Evolutionary conservation across 2,888 invertebrate genomes (phyloP).

Genomic region (Coremacera marginata): DNA sequence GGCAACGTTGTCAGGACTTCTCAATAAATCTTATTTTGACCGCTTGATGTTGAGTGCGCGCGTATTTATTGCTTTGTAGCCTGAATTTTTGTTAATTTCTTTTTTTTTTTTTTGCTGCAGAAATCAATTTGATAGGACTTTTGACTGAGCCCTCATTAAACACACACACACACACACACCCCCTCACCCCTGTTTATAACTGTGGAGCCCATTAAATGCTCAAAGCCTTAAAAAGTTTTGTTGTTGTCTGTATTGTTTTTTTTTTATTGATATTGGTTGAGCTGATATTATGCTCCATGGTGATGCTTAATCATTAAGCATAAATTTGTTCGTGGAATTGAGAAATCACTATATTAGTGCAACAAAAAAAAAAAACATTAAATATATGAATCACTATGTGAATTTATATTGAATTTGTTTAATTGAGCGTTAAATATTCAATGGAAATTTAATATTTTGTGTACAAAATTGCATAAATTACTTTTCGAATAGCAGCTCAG

Average conservation of each 20-base stretch:
- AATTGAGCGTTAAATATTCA: background rate
- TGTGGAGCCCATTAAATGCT: background rate
- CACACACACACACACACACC: background rate
- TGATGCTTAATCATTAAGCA: too few relatives aligned
- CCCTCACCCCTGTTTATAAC: too few relatives aligned
- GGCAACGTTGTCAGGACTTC: background rate
- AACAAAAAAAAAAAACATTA: too few relatives aligned
- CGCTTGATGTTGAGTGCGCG: background rate
- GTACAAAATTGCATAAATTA: background rate
- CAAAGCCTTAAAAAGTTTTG: too few relatives aligned
- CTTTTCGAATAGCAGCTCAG: background rate
- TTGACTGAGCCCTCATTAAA: background rate
- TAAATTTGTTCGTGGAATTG: too few relatives aligned
- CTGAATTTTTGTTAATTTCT: background rate
- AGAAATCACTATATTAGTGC: too few relatives aligned
- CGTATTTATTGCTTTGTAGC: slow-evolving; percentile 16
- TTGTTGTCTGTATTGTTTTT: too few relatives aligned
- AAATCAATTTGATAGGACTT: slow-evolving; percentile 15
- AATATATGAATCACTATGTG: too few relatives aligned
- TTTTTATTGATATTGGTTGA: too few relatives aligned
- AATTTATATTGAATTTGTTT: too few relatives aligned
- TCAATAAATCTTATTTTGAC: background rate
- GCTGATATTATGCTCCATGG: too few relatives aligned
- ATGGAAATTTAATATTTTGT: background rate
- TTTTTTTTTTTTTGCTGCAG: background rate